phyloP scores from a whole-genome alignment of 2,888 invertebrate genomes.

The Heteromurus nitidus region DNA sequence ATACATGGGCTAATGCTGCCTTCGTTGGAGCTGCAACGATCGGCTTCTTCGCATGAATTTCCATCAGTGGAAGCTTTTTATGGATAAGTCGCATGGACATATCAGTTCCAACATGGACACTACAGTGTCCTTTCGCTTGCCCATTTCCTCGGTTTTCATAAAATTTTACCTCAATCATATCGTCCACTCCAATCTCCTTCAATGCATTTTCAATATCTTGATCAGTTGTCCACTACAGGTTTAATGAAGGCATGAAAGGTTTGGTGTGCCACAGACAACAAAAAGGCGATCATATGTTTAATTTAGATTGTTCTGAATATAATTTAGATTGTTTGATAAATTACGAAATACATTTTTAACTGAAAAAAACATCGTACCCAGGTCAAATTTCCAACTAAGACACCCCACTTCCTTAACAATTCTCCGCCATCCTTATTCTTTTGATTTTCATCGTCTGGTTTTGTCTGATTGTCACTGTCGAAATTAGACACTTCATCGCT shows the following conservation, averaged over 20 bases:
- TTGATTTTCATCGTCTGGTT: no score
- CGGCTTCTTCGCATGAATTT: constrained; percentile 95
- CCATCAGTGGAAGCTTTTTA: constrained; percentile 94
- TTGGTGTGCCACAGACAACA: no score
- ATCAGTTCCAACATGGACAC: constrained; percentile 94
- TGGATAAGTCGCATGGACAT: constrained; percentile 90
- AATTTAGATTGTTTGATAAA: neutral
- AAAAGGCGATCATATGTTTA: no score
- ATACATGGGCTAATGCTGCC: constrained; percentile 83
- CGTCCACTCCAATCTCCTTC: constrained; percentile 89
- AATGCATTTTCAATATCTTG: constrained; percentile 94
- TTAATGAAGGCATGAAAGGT: no score
- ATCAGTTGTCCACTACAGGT: constrained; percentile 96
- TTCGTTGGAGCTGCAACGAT: constrained; percentile 96
- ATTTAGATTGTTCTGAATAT: no score
- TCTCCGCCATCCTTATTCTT: no score
- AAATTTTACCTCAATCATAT: constrained; percentile 98
- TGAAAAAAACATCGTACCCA: constrained; percentile 83
- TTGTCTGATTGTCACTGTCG: no score
- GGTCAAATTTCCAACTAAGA: constrained; percentile 98
- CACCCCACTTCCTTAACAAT: no score
- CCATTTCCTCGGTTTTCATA: constrained; percentile 99
- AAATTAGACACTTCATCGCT: no score
- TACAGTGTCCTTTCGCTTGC: constrained; percentile 98
- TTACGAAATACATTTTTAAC: neutral